phyloP scores from a whole-genome alignment of 37 sponge, comb jelly and placozoan genomes.

The Spongilla lacustris region DNA sequence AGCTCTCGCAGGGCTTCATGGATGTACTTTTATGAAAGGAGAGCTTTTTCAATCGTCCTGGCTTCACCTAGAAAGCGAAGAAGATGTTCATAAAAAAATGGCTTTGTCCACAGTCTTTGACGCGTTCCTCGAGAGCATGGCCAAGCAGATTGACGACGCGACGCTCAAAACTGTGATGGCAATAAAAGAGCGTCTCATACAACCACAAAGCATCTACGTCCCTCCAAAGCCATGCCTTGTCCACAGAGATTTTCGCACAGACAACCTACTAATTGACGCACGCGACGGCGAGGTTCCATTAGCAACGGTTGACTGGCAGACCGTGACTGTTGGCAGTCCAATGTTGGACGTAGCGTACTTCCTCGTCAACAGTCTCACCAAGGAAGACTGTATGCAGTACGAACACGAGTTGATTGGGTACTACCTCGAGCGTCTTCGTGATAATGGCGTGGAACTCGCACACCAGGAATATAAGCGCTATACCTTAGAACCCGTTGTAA shows the following conservation, averaged over 20 bases:
- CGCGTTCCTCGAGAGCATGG: not conserved
- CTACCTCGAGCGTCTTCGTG: not conserved
- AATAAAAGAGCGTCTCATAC: not conserved
- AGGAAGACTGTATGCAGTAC: not conserved
- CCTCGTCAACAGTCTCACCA: not conserved
- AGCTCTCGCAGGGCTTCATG: not conserved
- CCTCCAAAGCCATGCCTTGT: not conserved
- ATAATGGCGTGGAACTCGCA: not conserved
- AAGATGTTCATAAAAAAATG: not conserved
- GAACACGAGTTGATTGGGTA: not conserved
- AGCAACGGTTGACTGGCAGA: not conserved
- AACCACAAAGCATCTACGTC: not conserved
- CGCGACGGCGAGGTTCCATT: not conserved
- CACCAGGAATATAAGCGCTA: not conserved
- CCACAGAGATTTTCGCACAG: not conserved
- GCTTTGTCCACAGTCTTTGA: not conserved
- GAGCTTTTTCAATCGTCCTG: not conserved
- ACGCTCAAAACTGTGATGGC: not conserved
- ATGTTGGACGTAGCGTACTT: not conserved
- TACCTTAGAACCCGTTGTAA: not conserved
- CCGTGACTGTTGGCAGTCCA: not conserved
- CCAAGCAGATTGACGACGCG: not conserved
- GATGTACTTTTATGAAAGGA: not conserved
- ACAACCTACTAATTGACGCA: not conserved
- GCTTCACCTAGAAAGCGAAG: not conserved